Percentiles rank a stretch among this genome's conserved stretches.
These are phyloP conservation scores for Drosophila nigricruria DNA, from an alignment of 2,888 invertebrate species.

Conservation along the genomic window DNA sequence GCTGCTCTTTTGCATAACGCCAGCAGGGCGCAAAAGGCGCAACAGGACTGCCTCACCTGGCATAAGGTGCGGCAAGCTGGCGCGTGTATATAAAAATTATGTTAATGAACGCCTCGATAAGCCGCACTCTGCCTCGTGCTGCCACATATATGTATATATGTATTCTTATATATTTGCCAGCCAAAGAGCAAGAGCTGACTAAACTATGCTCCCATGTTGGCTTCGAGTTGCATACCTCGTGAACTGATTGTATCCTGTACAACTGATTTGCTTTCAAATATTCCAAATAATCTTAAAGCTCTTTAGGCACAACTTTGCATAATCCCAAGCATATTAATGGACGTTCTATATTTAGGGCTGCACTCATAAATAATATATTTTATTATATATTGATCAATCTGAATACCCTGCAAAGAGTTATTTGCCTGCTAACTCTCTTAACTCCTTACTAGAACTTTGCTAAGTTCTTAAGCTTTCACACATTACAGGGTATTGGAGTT, in stretches of 20 bases:
- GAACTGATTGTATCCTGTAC: not conserved
- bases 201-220: not conserved
- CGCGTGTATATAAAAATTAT: conserved; percentile 71
- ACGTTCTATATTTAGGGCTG: not conserved
- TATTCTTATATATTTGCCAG: not conserved
- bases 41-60: conserved; percentile 30
- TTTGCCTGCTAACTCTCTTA: accelerated
- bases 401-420: not conserved
- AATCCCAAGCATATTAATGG: not conserved
- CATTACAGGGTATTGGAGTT: conserved; percentile 31
- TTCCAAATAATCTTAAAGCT: not conserved
- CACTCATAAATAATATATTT: not conserved
- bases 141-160: not conserved
- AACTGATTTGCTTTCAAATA: not conserved
- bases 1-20: conserved; percentile 38
- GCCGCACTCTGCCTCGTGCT: conserved; percentile 19
- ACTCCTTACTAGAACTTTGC: not conserved
- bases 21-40: conserved; percentile 23
- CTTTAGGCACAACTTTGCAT: not conserved
- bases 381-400: conserved; percentile 5
- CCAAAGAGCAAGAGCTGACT: not conserved
- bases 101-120: conserved; percentile 66
- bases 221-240: not conserved
- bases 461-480: too few species aligned
- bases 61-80: conserved; percentile 60